Conservation (phyloP, 2,113 vertebrate species). For the Semnornis frantzii region DNA sequence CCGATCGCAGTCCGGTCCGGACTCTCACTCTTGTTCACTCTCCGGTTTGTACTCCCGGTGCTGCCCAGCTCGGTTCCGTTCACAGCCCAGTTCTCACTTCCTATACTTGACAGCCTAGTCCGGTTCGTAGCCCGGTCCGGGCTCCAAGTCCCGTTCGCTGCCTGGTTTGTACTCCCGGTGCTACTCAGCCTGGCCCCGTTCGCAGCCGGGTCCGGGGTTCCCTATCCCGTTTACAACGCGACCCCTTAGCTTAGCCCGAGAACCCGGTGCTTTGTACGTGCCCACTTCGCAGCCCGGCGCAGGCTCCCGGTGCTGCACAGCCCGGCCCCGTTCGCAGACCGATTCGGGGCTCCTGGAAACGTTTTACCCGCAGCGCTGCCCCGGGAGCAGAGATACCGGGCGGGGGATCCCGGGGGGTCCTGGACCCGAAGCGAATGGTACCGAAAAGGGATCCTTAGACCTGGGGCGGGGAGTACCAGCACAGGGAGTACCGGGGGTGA, state of each 20-base stretch:
- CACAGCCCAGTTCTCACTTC: not conserved
- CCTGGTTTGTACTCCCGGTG: not conserved
- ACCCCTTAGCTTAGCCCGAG: not conserved
- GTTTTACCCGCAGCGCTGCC: not conserved
- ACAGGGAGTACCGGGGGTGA: not conserved
- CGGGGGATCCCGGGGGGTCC: not conserved
- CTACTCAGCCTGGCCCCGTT: not conserved
- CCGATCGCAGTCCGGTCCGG: not conserved
- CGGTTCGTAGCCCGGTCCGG: not conserved
- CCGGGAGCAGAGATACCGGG: too few species aligned
- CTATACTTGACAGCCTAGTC: not conserved
- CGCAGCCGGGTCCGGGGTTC: fast-evolving
- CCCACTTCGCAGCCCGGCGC: not conserved
- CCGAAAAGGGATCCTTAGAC: not conserved
- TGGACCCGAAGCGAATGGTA: not conserved
- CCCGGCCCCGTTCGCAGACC: not conserved
- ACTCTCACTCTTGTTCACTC: not conserved
- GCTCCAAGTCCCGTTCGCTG: too few species aligned
- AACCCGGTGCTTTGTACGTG: fast-evolving
- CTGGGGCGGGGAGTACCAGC: not conserved
- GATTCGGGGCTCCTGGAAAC: not conserved
- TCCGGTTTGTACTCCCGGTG: not conserved
- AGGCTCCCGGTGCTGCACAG: not conserved
- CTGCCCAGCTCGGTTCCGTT: not conserved
- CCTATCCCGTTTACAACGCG: not conserved